Conservation (phyloP, 2,888 invertebrate genomes). For the Lepidochrysops patricia region DNA sequence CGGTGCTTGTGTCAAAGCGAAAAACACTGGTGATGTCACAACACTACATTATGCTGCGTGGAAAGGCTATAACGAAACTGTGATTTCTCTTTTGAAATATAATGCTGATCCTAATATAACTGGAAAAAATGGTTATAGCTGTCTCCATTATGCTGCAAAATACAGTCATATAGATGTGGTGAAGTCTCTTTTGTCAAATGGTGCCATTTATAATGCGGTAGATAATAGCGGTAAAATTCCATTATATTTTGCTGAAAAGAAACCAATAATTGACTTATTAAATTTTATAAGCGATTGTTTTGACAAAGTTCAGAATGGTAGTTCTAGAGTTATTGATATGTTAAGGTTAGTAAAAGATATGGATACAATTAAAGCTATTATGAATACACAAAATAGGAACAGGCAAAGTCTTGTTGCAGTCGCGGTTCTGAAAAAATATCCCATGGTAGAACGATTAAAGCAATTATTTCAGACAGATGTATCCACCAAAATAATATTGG, state of each 20-base stretch:
- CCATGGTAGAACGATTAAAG: not conserved
- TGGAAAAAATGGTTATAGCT: not conserved
- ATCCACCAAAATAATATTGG: not conserved
- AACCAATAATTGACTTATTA: not conserved
- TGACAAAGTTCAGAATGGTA: not conserved
- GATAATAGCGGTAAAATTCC: not conserved
- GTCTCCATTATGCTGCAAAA: constrained; percentile 5
- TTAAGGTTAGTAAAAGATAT: not conserved
- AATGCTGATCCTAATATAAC: constrained; percentile 1
- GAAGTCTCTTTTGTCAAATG: not conserved
- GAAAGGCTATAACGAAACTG: constrained; percentile 1
- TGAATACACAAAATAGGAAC: not conserved
- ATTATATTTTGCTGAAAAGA: not conserved
- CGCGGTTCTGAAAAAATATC: not conserved
- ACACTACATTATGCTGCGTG: constrained; percentile 4
- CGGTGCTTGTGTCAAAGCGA: not conserved
- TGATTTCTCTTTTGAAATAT: not conserved
- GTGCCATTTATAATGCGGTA: not conserved
- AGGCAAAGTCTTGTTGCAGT: not conserved
- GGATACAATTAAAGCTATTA: constrained; percentile 1
- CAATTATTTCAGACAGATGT: not conserved
- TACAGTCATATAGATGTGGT: not conserved
- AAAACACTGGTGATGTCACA: constrained; percentile 1
- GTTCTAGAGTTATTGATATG: not conserved
- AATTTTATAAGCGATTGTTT: constrained; percentile 4